Evolutionary conservation across 64 coral and sea anemone species (phyloP).

Genomic region (Stichodactyla mertensii): DNA sequence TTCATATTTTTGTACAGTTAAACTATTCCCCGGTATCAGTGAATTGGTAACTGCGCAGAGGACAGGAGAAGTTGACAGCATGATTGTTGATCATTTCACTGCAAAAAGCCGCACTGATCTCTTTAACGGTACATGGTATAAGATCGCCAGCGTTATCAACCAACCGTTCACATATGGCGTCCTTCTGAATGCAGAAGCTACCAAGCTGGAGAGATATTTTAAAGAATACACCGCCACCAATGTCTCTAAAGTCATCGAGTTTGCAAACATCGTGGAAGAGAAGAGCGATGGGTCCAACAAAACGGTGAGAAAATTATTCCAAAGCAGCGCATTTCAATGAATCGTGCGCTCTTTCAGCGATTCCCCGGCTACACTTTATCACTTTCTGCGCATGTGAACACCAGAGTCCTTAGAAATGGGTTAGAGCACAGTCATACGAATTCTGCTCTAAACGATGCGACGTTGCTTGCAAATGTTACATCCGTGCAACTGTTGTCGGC

Average conservation of each 20-base stretch:
- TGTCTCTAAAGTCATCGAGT: not conserved
- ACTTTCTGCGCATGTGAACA: too few relatives aligned
- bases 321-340: too few relatives aligned
- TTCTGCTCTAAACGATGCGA: too few relatives aligned
- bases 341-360: too few relatives aligned
- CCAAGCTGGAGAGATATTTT: slow-evolving; percentile 16
- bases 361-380: too few relatives aligned
- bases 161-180: not conserved
- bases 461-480: too few relatives aligned
- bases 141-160: not conserved
- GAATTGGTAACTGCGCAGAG: not conserved
- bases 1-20: not conserved
- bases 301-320: not conserved
- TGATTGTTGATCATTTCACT: slow-evolving; percentile 7
- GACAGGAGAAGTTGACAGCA: not conserved
- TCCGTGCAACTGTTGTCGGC: too few relatives aligned
- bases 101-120: not conserved
- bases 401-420: too few relatives aligned
- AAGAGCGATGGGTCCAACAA: not conserved
- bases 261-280: not conserved
- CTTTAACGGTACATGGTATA: slow-evolving; percentile 18
- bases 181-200: not conserved
- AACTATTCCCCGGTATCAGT: not conserved
- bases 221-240: slow-evolving; percentile 1
- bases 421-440: too few relatives aligned